phyloP scores from a whole-genome alignment of 1,140 invertebrate genomes.

The Drosophila sechellia region DNA sequence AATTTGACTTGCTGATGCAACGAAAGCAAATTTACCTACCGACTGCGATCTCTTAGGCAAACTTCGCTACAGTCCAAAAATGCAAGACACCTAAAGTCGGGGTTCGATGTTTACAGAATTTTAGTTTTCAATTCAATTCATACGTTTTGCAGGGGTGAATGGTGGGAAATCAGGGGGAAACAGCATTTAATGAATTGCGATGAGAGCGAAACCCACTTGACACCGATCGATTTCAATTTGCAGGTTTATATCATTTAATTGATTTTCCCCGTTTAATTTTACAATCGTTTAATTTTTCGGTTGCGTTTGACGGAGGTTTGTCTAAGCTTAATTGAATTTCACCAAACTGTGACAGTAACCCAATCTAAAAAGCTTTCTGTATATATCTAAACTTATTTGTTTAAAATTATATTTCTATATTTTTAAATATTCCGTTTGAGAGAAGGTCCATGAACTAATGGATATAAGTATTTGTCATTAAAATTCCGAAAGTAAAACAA shows the following conservation, averaged over 20 bases:
- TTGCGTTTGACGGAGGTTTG: neutral
- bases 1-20: constrained; percentile 44
- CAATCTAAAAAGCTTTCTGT: no score
- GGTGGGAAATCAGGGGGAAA: neutral
- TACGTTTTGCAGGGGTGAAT: constrained; percentile 4
- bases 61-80: constrained; percentile 73
- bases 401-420: no score
- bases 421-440: no score
- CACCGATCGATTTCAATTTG: constrained; percentile 3
- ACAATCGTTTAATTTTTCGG: neutral
- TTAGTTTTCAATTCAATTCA: constrained; percentile 43
- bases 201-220: constrained; percentile 3
- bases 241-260: constrained; percentile 8
- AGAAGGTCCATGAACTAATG: no score
- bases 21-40: constrained; percentile 75
- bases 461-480: neutral
- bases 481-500: neutral
- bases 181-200: constrained; percentile 18
- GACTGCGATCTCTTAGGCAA: constrained; percentile 65
- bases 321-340: neutral
- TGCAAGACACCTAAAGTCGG: constrained; percentile 71
- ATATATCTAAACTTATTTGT: neutral
- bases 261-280: constrained; percentile 1
- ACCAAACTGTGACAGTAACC: neutral
- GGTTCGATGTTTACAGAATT: constrained; percentile 61